Evolutionary conservation across 1,140 invertebrate genomes (phyloP).

Genomic region (Diabrotica virgifera): DNA sequence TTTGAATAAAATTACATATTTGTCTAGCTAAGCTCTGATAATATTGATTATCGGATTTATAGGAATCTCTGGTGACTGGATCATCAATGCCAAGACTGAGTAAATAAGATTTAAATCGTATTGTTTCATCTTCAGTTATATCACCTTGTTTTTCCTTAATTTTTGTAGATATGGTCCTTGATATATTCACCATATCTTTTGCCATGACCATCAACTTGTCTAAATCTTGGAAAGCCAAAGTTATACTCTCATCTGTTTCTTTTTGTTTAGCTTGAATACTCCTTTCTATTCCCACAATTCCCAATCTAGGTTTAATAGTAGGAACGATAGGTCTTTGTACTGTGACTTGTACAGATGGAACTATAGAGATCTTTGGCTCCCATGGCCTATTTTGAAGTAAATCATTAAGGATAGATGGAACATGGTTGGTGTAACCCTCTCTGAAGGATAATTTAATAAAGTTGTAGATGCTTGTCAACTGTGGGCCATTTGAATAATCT

Average conservation of each 20-base stretch:
- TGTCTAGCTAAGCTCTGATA: slow-evolving; percentile 84
- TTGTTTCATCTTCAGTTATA: slow-evolving; percentile 96
- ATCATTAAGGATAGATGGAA: slow-evolving; percentile 63
- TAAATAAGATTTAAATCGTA: slow-evolving; percentile 93
- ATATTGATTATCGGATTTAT: slow-evolving; percentile 83
- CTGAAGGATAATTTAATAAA: slow-evolving; percentile 87
- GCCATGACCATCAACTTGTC: slow-evolving; percentile 93
- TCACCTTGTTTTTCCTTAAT: slow-evolving; percentile 93
- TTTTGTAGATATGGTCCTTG: slow-evolving; percentile 89
- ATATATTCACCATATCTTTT: slow-evolving; percentile 94
- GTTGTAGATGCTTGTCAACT: slow-evolving; percentile 65
- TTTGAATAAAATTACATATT: slow-evolving; percentile 76
- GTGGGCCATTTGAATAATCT: slow-evolving; percentile 72
- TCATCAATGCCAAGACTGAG: slow-evolving; percentile 96
- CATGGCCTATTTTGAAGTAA: slow-evolving; percentile 61
- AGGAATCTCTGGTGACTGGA: slow-evolving; percentile 90
- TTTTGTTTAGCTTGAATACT: slow-evolving; percentile 86
- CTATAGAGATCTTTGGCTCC: slow-evolving; percentile 48
- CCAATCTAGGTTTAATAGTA: slow-evolving; percentile 72
- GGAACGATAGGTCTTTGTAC: slow-evolving; percentile 40
- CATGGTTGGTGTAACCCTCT: slow-evolving; percentile 73
- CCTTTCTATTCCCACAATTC: slow-evolving; percentile 94
- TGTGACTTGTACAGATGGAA: slow-evolving; percentile 31
- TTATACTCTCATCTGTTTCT: slow-evolving; percentile 88
- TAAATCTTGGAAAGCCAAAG: slow-evolving; percentile 91